These are phyloP conservation scores for Periophthalmus magnuspinnatus DNA, from an alignment of 2,797 vertebrate species.

Conservation along the genomic window DNA sequence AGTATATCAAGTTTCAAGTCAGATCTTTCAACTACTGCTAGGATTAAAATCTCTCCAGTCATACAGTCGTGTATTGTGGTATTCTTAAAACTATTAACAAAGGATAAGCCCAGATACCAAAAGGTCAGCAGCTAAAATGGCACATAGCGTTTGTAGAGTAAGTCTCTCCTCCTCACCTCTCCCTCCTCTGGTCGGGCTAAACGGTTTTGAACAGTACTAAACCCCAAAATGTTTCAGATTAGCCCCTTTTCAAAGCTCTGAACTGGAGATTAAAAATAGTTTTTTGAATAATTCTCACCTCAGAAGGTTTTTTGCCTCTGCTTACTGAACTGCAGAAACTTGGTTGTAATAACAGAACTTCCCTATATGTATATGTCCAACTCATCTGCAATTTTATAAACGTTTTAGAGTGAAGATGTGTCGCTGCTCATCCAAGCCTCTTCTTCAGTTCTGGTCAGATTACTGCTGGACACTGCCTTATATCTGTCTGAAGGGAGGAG, in stretches of 20 bases:
- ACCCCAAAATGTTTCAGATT: conserved; percentile 47
- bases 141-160: not conserved
- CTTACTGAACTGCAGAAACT: conserved; percentile 12
- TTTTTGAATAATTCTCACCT: conserved; percentile 42
- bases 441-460: no score
- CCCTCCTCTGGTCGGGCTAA: conserved; percentile 37
- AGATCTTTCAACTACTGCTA: not conserved
- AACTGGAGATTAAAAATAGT: conserved; percentile 28
- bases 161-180: conserved; percentile 24
- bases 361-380: no score
- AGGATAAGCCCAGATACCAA: not conserved
- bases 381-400: no score
- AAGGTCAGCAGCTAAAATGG: conserved; percentile 31
- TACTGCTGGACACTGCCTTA: no score
- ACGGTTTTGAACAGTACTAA: conserved; percentile 48
- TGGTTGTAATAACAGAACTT: no score
- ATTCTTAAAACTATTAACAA: conserved; percentile 1
- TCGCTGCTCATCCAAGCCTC: no score
- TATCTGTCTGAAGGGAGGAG: no score
- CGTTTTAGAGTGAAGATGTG: no score
- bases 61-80: not conserved
- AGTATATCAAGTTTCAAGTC: no score
- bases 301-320: conserved; percentile 29
- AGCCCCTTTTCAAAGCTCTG: conserved; percentile 39
- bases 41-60: not conserved